phyloP scores from a whole-genome alignment of 2,113 vertebrate species.

The zebrafish (Danio rerio) region DNA sequence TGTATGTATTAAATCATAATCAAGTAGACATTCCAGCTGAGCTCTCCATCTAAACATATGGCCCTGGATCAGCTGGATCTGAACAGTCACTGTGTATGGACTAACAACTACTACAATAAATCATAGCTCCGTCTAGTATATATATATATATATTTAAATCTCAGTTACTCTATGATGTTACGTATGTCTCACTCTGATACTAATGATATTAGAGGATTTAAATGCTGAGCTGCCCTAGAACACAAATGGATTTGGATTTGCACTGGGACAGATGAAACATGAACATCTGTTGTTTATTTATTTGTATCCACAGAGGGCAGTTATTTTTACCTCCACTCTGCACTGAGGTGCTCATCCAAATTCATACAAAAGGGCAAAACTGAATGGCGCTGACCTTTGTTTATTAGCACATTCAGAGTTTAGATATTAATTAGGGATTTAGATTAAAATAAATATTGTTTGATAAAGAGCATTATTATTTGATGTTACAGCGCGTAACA shows the following conservation, averaged over 20 bases:
- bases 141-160: neutral
- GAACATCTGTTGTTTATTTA: slow-evolving; percentile 43
- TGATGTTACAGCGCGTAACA: neutral
- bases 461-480: slow-evolving; percentile 6
- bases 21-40: neutral
- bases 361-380: neutral
- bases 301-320: neutral
- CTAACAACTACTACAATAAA: neutral
- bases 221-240: slow-evolving; percentile 13
- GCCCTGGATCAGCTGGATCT: neutral
- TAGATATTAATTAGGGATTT: neutral
- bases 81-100: neutral
- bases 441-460: neutral
- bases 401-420: neutral
- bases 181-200: neutral
- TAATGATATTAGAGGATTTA: slow-evolving; percentile 49
- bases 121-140: neutral
- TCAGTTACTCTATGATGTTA: neutral
- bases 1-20: neutral
- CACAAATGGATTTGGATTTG: slow-evolving; percentile 42
- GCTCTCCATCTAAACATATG: neutral
- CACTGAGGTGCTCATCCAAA: neutral
- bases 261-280: slow-evolving; percentile 20
- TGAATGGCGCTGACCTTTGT: neutral
- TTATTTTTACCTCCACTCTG: slow-evolving; percentile 20